Conservation (phyloP, 1,140 invertebrate genomes). For the Heliconius hewitsoni region DNA sequence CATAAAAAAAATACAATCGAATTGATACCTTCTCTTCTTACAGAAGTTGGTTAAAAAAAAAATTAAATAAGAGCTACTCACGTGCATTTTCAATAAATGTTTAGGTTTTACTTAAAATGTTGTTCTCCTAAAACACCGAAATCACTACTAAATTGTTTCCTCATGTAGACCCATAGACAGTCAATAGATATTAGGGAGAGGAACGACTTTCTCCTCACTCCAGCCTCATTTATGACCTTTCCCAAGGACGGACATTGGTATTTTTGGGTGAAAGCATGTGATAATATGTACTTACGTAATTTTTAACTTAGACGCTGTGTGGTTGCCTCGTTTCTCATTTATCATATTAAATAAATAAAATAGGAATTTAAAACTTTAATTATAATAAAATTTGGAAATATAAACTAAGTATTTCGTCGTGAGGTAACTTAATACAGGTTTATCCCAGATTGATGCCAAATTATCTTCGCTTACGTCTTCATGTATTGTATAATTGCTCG, state of each 20-base stretch:
- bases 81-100: neutral
- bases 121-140: constrained; percentile 2
- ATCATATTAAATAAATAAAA: too few relatives aligned
- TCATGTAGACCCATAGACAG: neutral
- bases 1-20: too few relatives aligned
- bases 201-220: constrained; percentile 17
- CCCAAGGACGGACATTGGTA: constrained; percentile 5
- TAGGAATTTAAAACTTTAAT: too few relatives aligned
- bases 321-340: neutral
- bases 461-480: neutral
- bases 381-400: too few relatives aligned
- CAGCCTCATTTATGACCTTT: neutral
- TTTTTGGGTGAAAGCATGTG: constrained; percentile 19
- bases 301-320: neutral
- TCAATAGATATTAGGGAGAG: constrained; percentile 3
- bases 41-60: neutral
- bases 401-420: too few relatives aligned
- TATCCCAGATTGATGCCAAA: neutral
- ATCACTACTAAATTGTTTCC: neutral
- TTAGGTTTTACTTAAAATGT: neutral
- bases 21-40: too few relatives aligned
- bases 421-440: too few relatives aligned
- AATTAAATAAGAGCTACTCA: neutral
- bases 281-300: neutral
- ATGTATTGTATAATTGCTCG: neutral